Percentiles rank a stretch among this genome's conserved stretches.
Evolutionary conservation across 92 coral and sea anemone genomes (phyloP).

Genomic region (Zoanthus sociatus): DNA sequence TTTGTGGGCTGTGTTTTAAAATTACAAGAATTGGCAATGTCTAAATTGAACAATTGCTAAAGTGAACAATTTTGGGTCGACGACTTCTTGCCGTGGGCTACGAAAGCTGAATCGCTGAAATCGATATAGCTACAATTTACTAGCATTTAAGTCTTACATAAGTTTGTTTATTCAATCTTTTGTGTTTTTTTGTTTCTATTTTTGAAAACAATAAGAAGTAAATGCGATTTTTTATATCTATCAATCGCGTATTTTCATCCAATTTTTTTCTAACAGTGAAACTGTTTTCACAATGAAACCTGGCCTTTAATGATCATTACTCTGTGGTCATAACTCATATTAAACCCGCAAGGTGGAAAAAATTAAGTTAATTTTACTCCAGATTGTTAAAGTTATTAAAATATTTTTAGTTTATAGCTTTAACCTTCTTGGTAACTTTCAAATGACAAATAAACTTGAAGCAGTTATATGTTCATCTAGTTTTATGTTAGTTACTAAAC

Average conservation of each 20-base stretch:
- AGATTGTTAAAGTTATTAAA: too few species aligned
- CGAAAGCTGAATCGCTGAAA: not conserved
- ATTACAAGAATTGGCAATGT: not conserved
- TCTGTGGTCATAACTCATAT: too few species aligned
- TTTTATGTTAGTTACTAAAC: too few species aligned
- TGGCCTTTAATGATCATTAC: too few species aligned
- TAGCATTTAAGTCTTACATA: not conserved
- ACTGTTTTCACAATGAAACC: not conserved
- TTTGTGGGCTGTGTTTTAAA: constrained; percentile 2
- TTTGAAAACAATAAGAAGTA: not conserved
- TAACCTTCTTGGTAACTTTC: too few species aligned
- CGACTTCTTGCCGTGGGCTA: constrained; percentile 18
- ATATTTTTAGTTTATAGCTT: too few species aligned
- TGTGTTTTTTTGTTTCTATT: not conserved
- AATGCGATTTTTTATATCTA: not conserved
- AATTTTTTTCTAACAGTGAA: not conserved
- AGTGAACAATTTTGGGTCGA: not conserved
- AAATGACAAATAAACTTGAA: too few species aligned
- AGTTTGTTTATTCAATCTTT: not conserved
- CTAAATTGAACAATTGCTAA: not conserved
- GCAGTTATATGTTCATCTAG: too few species aligned
- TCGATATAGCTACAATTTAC: not conserved
- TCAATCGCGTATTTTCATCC: not conserved
- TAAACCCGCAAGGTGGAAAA: too few species aligned
- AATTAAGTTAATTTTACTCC: too few species aligned